A percentile compares a stretch with the other conserved stretches of the same genome.
Evolutionary conservation across 2,797 vertebrate species (phyloP).

Genomic region (Clarias platycephalus): DNA sequence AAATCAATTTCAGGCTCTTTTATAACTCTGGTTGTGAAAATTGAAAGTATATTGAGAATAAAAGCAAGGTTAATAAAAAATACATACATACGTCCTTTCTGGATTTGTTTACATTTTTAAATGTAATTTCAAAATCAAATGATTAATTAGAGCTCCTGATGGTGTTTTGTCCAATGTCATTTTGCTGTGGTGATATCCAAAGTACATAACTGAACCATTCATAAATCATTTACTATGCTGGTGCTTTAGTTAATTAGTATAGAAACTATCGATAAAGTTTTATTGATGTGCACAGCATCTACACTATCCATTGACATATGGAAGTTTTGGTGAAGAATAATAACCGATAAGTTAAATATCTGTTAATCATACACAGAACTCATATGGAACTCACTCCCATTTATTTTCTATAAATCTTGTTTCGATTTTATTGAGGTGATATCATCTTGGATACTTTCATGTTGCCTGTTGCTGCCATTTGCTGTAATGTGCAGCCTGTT

Average conservation of each 20-base stretch:
- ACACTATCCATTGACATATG: background rate
- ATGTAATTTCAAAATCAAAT: background rate
- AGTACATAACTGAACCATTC: background rate
- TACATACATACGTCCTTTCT: background rate
- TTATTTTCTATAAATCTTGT: slow-evolving; percentile 25
- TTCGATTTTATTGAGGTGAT: slow-evolving; percentile 38
- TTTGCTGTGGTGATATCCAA: slow-evolving; percentile 3
- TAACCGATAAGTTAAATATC: slow-evolving; percentile 8
- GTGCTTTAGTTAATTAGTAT: slow-evolving; percentile 27
- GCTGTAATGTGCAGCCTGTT: slow-evolving; percentile 29
- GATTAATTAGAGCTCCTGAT: slow-evolving; percentile 17
- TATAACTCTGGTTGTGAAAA: background rate
- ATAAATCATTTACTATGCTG: slow-evolving; percentile 8
- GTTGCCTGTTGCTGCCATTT: slow-evolving; percentile 31
- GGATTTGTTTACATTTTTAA: background rate
- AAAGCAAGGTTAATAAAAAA: background rate
- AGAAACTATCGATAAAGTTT: slow-evolving; percentile 18
- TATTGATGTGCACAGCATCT: slow-evolving; percentile 17
- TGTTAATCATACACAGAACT: background rate
- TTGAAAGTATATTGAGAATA: background rate
- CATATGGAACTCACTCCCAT: background rate
- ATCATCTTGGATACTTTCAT: slow-evolving; percentile 30
- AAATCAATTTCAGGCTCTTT: background rate
- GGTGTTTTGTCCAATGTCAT: background rate
- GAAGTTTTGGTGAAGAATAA: slow-evolving; percentile 6